A percentile compares a stretch with the other conserved stretches of the same genome.
Evolutionary conservation across 2,888 invertebrate species (phyloP).

Genomic region (Hylaea fasciaria): DNA sequence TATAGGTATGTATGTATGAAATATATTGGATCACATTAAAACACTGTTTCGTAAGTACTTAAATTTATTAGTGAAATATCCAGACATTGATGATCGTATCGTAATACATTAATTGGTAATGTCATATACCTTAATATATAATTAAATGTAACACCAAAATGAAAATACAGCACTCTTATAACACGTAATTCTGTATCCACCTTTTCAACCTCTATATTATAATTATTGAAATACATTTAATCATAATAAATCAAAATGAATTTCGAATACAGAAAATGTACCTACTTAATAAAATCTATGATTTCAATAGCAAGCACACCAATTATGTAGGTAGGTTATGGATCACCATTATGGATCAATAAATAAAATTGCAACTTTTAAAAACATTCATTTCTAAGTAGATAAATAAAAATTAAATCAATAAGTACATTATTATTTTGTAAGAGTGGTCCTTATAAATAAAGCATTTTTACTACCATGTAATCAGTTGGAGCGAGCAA

Average conservation of each 20-base stretch:
- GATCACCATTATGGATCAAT: too few relatives aligned
- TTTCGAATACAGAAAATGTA: not conserved
- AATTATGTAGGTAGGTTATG: too few relatives aligned
- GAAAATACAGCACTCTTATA: constrained; percentile 10
- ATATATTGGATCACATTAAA: constrained; percentile 13
- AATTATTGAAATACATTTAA: too few relatives aligned
- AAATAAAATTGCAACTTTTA: not conserved
- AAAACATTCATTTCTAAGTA: not conserved
- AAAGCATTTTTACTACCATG: not conserved
- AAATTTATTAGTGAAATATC: constrained; percentile 37
- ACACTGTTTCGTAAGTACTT: constrained; percentile 41
- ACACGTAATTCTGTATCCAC: not conserved
- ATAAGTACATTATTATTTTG: not conserved
- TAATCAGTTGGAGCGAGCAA: too few relatives aligned
- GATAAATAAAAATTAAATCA: not conserved
- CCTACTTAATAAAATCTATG: not conserved
- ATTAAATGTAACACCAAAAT: constrained; percentile 12
- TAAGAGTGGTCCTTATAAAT: not conserved
- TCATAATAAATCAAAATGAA: too few relatives aligned
- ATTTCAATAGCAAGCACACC: not conserved
- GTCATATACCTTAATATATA: constrained; percentile 25
- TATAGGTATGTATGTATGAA: too few relatives aligned
- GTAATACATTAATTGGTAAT: constrained; percentile 35
- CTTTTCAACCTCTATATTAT: not conserved
- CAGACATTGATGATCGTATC: constrained; percentile 33